Evolutionary conservation across 2,113 vertebrate species (phyloP).

Genomic region (Gracilinanus agilis): DNA sequence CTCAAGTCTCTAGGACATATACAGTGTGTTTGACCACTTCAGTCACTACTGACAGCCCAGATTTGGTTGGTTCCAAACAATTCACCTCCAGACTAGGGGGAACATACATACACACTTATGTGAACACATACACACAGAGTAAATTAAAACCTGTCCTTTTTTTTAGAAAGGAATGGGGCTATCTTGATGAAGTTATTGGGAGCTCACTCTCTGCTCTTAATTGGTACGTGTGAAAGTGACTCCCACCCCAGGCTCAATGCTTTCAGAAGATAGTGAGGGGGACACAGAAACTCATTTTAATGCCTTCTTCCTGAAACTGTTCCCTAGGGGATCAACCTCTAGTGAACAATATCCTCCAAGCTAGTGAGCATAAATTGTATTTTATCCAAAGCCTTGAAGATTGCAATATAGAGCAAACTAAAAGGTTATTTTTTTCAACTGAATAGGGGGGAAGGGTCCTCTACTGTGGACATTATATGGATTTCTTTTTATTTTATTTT

Average conservation of each 20-base stretch:
- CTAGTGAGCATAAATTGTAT: slow-evolving; percentile 39
- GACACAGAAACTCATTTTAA: background rate
- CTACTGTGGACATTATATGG: background rate
- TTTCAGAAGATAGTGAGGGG: background rate
- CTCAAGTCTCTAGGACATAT: background rate
- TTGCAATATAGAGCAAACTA: background rate
- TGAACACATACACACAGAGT: background rate
- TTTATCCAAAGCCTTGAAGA: slow-evolving; percentile 48
- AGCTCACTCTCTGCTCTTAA: background rate
- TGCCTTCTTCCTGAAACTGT: slow-evolving; percentile 34
- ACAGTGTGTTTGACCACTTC: background rate
- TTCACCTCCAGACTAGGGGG: background rate
- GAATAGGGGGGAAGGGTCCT: background rate
- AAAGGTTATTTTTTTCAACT: slow-evolving; percentile 19
- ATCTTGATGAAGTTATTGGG: background rate
- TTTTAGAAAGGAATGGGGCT: background rate
- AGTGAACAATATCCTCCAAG: slow-evolving; percentile 23
- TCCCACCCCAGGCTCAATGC: slow-evolving; percentile 16
- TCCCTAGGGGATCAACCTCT: slow-evolving; percentile 37
- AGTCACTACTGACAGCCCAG: background rate
- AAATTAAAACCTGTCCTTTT: background rate
- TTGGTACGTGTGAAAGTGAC: background rate
- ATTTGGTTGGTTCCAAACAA: background rate
- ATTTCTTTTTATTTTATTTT: slow-evolving; percentile 7
- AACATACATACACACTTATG: background rate